phyloP scores from a whole-genome alignment of 1,140 invertebrate species.

The Mizuhopecten yessoensis region DNA sequence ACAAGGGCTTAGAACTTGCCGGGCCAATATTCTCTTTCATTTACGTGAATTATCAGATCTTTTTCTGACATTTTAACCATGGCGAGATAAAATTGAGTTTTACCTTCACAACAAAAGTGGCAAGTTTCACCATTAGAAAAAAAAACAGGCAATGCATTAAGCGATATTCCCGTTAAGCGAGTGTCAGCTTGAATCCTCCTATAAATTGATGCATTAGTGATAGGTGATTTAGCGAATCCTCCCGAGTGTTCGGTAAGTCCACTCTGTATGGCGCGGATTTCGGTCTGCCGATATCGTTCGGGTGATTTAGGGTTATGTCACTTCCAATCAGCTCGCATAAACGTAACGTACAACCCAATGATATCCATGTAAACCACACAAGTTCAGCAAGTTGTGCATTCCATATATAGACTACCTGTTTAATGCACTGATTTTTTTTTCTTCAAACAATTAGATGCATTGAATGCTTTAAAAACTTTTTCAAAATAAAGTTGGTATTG shows the following conservation, averaged over 20 bases:
- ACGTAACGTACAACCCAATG: no score
- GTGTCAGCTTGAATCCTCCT: not conserved
- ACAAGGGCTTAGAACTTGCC: not conserved
- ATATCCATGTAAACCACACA: no score
- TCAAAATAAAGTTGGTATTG: not conserved
- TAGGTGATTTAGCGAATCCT: slow-evolving; percentile 20
- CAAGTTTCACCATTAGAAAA: not conserved
- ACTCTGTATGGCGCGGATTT: not conserved
- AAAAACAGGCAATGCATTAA: not conserved
- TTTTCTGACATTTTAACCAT: slow-evolving; percentile 9
- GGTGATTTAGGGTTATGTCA: not conserved
- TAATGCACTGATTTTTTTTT: no score
- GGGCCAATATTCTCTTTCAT: slow-evolving; percentile 8
- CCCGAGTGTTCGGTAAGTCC: not conserved
- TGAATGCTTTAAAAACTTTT: no score
- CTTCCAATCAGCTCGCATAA: not conserved
- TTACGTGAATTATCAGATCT: not conserved
- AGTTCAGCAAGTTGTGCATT: no score
- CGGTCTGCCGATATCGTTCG: not conserved
- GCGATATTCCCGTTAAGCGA: not conserved
- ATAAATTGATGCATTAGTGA: slow-evolving; percentile 29
- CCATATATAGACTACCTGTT: no score
- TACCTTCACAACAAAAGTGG: slow-evolving; percentile 3
- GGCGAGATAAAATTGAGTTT: not conserved
- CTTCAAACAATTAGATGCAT: no score